Evolutionary conservation across 2,113 vertebrate species (phyloP), one percentile per base, ranked within the genome.

Genomic region (human): DNA sequence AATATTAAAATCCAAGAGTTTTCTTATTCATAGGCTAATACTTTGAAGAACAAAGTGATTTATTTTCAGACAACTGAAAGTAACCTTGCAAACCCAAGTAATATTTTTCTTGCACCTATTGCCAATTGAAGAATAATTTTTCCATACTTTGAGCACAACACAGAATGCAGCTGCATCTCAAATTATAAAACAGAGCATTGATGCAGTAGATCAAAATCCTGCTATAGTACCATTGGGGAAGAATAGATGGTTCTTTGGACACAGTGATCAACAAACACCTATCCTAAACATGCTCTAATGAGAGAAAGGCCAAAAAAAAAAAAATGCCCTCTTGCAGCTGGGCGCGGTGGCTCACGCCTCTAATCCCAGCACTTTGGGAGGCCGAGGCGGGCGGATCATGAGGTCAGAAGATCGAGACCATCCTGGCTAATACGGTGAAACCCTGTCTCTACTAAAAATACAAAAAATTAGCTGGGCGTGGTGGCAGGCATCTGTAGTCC

Each of bases 1-100:
- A 96, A 86, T 18, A 23, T 23, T 30, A 73, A 38, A 91, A 81
- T 70, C 1, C 7, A 38, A 20, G 27, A 30, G 30, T 90, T 89
- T 82, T 89, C 32, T 38, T 59, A 57, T 32, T 83, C 18, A 61
- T 2, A 84, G 30, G 45, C 52, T 83, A 93, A 95, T 7, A 79
- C 27, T 55, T 79, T 32, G 38, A 72, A 70, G 38, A 48, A 70
- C 4, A 35, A 45, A 68, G 25, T 90, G 16, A 75, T 61, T 91
- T 73, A 72, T 89, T 91, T 96, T 92, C 66, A 35, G 87, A 93
- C 76, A 82, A 72, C n/a, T 40, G 22, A 83, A 82, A 6, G 11
- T 20, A 14, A 64, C 43, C 64, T 1, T 45, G 10, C 45, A 35
- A 93, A 61, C 2, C 8, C 11, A 40, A 55, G 3, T 18, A 61